These are phyloP conservation scores for Prosopocoilus inquinatus DNA, from an alignment of 2,888 invertebrate species.

Conservation along the genomic window DNA sequence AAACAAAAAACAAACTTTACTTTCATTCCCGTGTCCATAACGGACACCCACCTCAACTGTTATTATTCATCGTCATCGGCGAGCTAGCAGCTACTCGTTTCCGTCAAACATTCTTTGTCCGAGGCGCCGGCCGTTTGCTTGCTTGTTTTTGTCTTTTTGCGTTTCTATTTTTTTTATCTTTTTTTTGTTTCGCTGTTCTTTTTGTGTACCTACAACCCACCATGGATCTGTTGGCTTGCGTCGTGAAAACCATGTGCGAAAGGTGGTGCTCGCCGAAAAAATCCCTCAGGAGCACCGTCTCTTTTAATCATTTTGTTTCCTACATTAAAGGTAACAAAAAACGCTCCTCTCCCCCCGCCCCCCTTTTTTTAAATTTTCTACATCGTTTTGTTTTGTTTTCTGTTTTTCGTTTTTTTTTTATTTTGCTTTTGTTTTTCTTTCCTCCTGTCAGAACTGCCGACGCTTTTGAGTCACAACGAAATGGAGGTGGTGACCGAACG, in stretches of 20 bases:
- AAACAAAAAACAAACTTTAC: too few relatives aligned
- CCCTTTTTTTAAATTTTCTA: too few relatives aligned
- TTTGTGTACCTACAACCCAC: constrained; percentile 12
- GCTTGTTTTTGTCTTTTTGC: constrained; percentile 8
- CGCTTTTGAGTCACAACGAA: constrained; percentile 57
- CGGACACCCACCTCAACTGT: not conserved
- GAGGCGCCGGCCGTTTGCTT: not conserved
- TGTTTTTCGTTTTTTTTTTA: constrained; percentile 14
- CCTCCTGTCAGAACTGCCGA: constrained; percentile 57
- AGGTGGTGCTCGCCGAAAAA: constrained; percentile 15
- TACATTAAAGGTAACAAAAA: not conserved
- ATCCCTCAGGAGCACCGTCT: not conserved
- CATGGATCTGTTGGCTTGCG: constrained; percentile 14
- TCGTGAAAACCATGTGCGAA: constrained; percentile 19
- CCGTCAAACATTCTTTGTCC: too few relatives aligned
- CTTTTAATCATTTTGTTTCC: not conserved
- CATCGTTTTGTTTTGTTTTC: constrained; percentile 8
- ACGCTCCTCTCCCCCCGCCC: too few relatives aligned
- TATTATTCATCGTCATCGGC: constrained; percentile 1
- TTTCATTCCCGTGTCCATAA: too few relatives aligned
- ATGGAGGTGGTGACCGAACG: constrained; percentile 50
- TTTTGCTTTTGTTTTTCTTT: constrained; percentile 20
- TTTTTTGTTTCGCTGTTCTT: not conserved
- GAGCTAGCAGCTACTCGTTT: too few relatives aligned
- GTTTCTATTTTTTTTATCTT: constrained; percentile 9